Conservation (phyloP, 1,140 invertebrate genomes). For the Brachionus koreanus region DNA sequence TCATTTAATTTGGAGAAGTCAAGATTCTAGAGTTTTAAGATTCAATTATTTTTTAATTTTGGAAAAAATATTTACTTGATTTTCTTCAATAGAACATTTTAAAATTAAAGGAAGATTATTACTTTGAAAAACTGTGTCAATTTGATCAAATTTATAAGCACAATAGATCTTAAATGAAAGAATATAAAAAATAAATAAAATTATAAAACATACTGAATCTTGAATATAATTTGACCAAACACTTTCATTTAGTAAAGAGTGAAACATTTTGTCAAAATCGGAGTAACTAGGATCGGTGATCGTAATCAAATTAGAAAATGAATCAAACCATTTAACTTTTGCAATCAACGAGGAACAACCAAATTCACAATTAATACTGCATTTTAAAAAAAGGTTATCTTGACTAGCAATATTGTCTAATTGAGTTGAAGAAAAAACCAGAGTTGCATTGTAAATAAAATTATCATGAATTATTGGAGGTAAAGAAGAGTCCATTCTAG, state of each 20-base stretch:
- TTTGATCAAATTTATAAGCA: neutral
- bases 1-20: too few relatives aligned
- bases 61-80: neutral
- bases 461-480: too few relatives aligned
- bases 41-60: too few relatives aligned
- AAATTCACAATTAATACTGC: too few relatives aligned
- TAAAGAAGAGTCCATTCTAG: too few relatives aligned
- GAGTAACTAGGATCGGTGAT: neutral
- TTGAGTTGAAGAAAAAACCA: too few relatives aligned
- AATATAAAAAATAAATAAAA: neutral
- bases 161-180: neutral
- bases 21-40: too few relatives aligned
- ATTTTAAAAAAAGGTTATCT: too few relatives aligned
- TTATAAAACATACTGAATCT: neutral
- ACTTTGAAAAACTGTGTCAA: too few relatives aligned
- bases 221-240: neutral
- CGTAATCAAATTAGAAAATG: neutral
- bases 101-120: too few relatives aligned
- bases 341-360: neutral
- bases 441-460: too few relatives aligned
- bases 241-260: neutral
- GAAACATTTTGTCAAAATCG: neutral
- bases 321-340: neutral
- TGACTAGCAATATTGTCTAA: too few relatives aligned
- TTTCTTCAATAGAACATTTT: neutral